Base-by-base conservation (phyloP, 2,113 vertebrate genomes). In the Aegithalos caudatus region DNA sequence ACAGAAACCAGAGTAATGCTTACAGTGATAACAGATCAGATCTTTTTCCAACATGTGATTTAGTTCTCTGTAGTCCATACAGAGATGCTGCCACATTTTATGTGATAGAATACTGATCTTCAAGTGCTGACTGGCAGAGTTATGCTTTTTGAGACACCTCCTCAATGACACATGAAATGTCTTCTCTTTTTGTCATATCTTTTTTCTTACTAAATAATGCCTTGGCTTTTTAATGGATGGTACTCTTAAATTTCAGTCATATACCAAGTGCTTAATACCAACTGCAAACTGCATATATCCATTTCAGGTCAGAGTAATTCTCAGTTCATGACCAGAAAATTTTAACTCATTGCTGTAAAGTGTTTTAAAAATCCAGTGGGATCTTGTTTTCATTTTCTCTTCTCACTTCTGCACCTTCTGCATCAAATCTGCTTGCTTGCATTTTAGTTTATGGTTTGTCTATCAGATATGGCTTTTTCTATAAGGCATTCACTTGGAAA, bases 401-500 rank as follows among this genome's bases (percentile, higher is more conserved):
- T 88, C 64, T 90, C 44, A 54, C 28, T 95, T 67, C 66, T 91
- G 65, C 28, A 70, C 12, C 24, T 74, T 61, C 35, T 38, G 37
- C 37, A 72, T 73, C 51, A 73, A 54, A 70, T 66, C 54, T 86
- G 23, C 71, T 70, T 64, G 60, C 42, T 88, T 86, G 54, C 38
- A 44, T 88, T 94, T 77, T 86, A 81, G 79, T 16, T 82, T 33
- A n/a, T 54, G 51, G 38, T 86, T 92, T 2, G 0, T 77, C 50
- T 88, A 21, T 73, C 60, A 80, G 42, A 69, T 72, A 21, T 5
- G 4, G 62, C 76, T 88, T 48, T 80, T 94, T 88, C 88, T 93
- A 42, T 77, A 58, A 86, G 71, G 79, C 51, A 71, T 90, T 86
- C 82, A 62, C 71, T 77, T 94, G 62, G 79, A 94, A 96, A 86